A percentile compares a stretch with the other conserved stretches of the same genome.
phyloP scores from a whole-genome alignment of 1,140 invertebrate species.

The Magallana angulata region DNA sequence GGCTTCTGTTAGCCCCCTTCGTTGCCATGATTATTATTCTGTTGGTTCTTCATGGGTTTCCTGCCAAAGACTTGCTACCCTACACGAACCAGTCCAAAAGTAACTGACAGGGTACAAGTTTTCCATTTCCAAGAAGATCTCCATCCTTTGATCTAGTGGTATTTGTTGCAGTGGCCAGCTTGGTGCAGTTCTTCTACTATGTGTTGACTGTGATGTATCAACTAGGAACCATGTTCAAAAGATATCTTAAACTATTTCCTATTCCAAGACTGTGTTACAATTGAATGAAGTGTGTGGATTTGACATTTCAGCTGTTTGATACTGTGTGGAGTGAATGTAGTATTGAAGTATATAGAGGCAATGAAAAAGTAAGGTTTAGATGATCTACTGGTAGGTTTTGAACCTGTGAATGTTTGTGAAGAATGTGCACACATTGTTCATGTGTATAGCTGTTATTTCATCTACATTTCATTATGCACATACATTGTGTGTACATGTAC shows the following conservation, averaged over 20 bases:
- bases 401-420: no score
- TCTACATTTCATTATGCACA: no score
- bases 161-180: background rate
- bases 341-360: no score
- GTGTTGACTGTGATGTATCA: no score
- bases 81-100: conserved; percentile 68
- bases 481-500: no score
- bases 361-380: no score
- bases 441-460: no score
- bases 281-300: background rate
- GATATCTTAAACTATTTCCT: background rate
- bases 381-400: no score
- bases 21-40: conserved; percentile 70
- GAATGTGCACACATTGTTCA: no score
- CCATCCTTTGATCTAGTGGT: background rate
- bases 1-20: conserved; percentile 71
- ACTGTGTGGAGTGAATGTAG: no score
- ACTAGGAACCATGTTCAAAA: background rate
- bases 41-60: conserved; percentile 73
- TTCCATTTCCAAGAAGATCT: background rate
- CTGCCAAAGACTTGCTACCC: conserved; percentile 73
- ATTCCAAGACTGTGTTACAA: background rate
- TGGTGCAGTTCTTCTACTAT: background rate
- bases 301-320: no score
- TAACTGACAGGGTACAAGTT: conserved; percentile 45